Conservation (phyloP, 2,888 invertebrate species). For the Agrochola lychnidis region DNA sequence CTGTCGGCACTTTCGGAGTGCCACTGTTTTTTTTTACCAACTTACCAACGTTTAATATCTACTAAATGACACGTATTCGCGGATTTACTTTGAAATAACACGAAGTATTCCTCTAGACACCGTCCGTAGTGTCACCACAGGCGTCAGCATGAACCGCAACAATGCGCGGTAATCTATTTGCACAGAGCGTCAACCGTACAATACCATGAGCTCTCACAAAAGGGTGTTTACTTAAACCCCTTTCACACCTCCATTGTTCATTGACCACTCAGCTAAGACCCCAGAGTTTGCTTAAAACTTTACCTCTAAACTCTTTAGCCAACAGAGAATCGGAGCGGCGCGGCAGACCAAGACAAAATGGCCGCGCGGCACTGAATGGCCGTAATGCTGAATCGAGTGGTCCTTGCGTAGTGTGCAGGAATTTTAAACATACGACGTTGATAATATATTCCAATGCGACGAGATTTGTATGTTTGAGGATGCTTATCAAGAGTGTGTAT, state of each 20-base stretch:
- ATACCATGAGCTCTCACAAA: slow-evolving; percentile 85
- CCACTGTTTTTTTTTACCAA: background rate
- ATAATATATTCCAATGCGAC: slow-evolving; percentile 70
- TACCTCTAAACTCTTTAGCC: slow-evolving; percentile 57
- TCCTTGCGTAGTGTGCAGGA: slow-evolving; percentile 79
- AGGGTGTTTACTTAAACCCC: slow-evolving; percentile 90
- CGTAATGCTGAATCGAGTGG: slow-evolving; percentile 83
- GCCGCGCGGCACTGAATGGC: slow-evolving; percentile 78
- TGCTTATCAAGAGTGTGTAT: slow-evolving; percentile 61
- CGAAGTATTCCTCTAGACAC: slow-evolving; percentile 53
- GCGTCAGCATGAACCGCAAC: slow-evolving; percentile 75
- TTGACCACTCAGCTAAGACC: slow-evolving; percentile 75
- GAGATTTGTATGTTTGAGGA: slow-evolving; percentile 66
- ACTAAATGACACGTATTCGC: slow-evolving; percentile 21
- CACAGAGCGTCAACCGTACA: slow-evolving; percentile 84
- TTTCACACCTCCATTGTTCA: slow-evolving; percentile 89
- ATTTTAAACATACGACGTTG: slow-evolving; percentile 80
- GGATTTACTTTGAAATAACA: slow-evolving; percentile 51
- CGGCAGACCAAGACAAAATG: slow-evolving; percentile 70
- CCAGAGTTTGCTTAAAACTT: slow-evolving; percentile 61
- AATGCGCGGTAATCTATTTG: slow-evolving; percentile 88
- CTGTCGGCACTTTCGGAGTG: no score
- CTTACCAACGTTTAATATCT: slow-evolving; percentile 24
- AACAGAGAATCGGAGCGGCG: slow-evolving; percentile 55
- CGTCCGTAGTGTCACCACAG: slow-evolving; percentile 56